phyloP scores from a whole-genome alignment of 2,113 vertebrate genomes.

The Choloepus hoffmanni region DNA sequence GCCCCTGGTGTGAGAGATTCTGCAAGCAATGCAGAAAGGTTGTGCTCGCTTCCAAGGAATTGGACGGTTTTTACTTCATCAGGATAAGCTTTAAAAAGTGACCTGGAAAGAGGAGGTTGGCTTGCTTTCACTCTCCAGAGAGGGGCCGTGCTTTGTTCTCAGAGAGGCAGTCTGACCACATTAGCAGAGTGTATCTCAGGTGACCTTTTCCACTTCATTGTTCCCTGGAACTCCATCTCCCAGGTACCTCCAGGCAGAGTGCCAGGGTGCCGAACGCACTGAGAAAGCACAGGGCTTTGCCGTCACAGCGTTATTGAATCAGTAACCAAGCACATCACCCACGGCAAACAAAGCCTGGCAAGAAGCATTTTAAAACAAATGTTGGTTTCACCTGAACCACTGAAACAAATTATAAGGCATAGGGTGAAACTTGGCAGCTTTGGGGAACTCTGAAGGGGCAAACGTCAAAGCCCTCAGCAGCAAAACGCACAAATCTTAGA shows the following conservation, averaged over 20 bases:
- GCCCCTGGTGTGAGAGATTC: neutral
- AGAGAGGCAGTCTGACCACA: neutral
- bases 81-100: neutral
- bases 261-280: neutral
- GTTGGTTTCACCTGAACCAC: conserved; percentile 65
- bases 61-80: neutral
- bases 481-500: neutral
- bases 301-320: conserved; percentile 36
- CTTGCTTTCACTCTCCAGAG: neutral
- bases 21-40: accelerated
- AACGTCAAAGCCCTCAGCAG: neutral
- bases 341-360: conserved; percentile 70
- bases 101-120: neutral
- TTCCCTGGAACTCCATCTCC: conserved; percentile 35
- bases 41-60: neutral
- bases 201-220: conserved; percentile 37
- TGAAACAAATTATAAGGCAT: conserved; percentile 29
- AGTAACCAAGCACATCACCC: conserved; percentile 30
- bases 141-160: neutral
- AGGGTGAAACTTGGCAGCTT: conserved; percentile 74
- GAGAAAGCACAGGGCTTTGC: neutral
- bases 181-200: neutral
- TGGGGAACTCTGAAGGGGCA: neutral
- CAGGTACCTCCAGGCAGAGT: neutral
- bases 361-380: conserved; percentile 65